Evolutionary conservation across 2,797 vertebrate genomes (phyloP).

Genomic region (Poeciliopsis presidionis): DNA sequence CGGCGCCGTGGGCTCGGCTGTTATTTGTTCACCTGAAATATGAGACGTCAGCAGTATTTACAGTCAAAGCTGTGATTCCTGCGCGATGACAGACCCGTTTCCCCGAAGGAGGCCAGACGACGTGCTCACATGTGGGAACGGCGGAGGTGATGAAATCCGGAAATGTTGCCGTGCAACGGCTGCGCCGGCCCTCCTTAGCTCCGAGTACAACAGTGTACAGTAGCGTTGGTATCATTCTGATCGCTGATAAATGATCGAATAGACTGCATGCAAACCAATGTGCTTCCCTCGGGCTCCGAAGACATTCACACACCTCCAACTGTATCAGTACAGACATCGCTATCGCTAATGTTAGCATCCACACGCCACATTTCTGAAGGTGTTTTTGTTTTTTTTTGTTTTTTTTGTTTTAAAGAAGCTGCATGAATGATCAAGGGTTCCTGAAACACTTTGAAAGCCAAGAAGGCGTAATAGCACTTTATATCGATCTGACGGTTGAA

Average conservation of each 20-base stretch:
- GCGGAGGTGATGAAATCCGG: conserved; percentile 44
- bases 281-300: neutral
- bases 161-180: conserved; percentile 42
- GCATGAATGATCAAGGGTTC: too few species aligned
- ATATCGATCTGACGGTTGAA: too few species aligned
- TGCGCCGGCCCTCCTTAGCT: conserved; percentile 24
- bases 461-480: too few species aligned
- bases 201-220: conserved; percentile 48
- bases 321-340: too few species aligned
- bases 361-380: too few species aligned
- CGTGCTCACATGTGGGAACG: conserved; percentile 34
- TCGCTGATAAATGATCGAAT: conserved; percentile 26
- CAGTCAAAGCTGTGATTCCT: conserved; percentile 57
- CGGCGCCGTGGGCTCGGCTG: conserved; percentile 39
- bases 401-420: too few species aligned
- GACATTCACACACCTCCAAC: too few species aligned
- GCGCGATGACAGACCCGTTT: conserved; percentile 59
- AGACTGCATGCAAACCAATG: neutral
- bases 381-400: too few species aligned
- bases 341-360: too few species aligned
- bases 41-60: conserved; percentile 69
- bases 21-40: conserved; percentile 71
- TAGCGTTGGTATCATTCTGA: conserved; percentile 6
- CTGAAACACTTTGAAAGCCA: too few species aligned
- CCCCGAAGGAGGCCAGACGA: conserved; percentile 52